These are phyloP conservation scores for Tortricodes alternella DNA, from an alignment of 2,888 invertebrate genomes.

Conservation along the genomic window DNA sequence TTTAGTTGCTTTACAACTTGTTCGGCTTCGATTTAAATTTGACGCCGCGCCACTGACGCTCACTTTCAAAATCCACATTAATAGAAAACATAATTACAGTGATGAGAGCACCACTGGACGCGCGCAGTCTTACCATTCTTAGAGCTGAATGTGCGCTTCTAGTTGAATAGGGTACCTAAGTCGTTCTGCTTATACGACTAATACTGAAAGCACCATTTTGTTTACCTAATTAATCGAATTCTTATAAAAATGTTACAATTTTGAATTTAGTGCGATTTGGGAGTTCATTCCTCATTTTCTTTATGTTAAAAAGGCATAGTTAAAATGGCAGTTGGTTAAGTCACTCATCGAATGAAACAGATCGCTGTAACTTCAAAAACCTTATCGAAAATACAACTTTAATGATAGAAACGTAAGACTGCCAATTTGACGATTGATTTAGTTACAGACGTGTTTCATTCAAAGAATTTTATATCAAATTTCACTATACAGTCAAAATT, in stretches of 20 bases:
- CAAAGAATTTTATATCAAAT: neutral
- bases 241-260: slow-evolving; percentile 53
- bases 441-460: no score
- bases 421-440: no score
- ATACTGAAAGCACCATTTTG: slow-evolving; percentile 81
- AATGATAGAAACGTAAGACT: no score
- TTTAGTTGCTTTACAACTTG: no score
- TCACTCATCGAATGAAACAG: neutral
- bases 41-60: no score
- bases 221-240: slow-evolving; percentile 51
- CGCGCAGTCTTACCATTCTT: no score
- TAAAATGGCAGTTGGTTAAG: slow-evolving; percentile 8
- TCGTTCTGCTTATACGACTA: slow-evolving; percentile 72
- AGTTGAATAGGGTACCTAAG: slow-evolving; percentile 46
- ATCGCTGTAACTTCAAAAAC: neutral
- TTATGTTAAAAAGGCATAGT: slow-evolving; percentile 19
- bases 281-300: slow-evolving; percentile 3
- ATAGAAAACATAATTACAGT: no score
- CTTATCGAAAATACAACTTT: no score
- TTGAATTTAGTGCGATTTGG: slow-evolving; percentile 47
- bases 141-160: slow-evolving; percentile 59
- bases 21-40: no score
- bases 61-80: no score
- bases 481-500: neutral
- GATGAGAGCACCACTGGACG: no score